Conservation (phyloP, 2,113 vertebrate genomes). For the Cervus canadensis region DNA sequence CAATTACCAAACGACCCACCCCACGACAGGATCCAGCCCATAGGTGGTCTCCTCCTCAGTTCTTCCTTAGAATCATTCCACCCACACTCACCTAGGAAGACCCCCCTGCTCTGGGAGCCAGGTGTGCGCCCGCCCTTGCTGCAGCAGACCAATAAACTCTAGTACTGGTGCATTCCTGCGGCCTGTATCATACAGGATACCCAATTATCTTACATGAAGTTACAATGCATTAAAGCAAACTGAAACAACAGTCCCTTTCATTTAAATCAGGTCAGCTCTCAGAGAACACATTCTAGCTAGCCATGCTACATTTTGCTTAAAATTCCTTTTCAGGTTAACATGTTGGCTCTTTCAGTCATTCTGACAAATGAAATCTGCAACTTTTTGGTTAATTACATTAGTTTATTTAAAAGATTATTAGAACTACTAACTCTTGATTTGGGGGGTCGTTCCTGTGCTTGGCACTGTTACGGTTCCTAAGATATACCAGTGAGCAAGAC, state of each 20-base stretch:
- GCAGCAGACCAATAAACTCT: neutral
- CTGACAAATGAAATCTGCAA: neutral
- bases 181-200: neutral
- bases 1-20: neutral
- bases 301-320: neutral
- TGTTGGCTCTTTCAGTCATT: neutral
- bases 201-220: neutral
- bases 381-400: neutral
- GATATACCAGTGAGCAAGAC: neutral
- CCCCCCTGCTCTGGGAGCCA: neutral
- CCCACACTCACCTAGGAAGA: neutral
- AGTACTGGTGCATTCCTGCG: neutral
- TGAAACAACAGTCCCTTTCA: neutral
- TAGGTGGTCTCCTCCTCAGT: neutral
- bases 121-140: neutral
- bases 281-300: conserved; percentile 7
- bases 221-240: neutral
- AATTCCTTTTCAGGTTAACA: neutral
- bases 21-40: neutral
- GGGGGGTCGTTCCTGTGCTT: neutral
- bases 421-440: neutral
- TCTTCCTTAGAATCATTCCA: neutral
- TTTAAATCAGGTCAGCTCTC: neutral
- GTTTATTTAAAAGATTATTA: neutral
- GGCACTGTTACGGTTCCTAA: neutral